Evolutionary conservation across 2,888 invertebrate genomes (phyloP).

Genomic region (Oscheius myriophilus): DNA sequence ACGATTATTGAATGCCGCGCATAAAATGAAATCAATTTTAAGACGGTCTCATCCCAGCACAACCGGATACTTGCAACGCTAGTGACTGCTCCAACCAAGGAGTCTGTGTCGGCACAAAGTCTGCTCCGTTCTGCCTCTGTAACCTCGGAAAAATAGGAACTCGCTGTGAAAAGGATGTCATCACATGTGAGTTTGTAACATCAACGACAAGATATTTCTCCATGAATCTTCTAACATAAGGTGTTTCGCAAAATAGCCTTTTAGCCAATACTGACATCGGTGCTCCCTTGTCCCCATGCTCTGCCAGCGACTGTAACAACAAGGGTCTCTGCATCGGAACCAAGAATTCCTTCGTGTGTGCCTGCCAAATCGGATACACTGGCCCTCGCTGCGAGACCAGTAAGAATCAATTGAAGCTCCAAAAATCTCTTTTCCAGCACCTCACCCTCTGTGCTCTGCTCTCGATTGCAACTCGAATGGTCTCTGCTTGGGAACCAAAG

Average conservation of each 20-base stretch:
- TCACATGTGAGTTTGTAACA: constrained; percentile 7
- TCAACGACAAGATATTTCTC: too few relatives aligned
- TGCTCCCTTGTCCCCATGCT: constrained; percentile 55
- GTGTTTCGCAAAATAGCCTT: not conserved
- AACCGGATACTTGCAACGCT: constrained; percentile 40
- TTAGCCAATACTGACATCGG: constrained; percentile 45
- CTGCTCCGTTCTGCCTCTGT: constrained; percentile 79
- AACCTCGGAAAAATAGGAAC: constrained; percentile 57
- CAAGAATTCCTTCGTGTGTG: constrained; percentile 55
- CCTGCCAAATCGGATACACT: constrained; percentile 56
- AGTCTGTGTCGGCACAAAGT: constrained; percentile 58
- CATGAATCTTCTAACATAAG: too few relatives aligned
- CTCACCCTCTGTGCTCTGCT: constrained; percentile 53
- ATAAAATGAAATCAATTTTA: not conserved
- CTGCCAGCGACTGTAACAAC: constrained; percentile 61
- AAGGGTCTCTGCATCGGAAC: constrained; percentile 61
- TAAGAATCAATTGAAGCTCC: constrained; percentile 8
- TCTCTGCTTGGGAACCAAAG: constrained; percentile 58
- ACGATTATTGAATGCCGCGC: not conserved
- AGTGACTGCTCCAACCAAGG: constrained; percentile 58
- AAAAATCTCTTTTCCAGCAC: constrained; percentile 32
- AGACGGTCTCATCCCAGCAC: constrained; percentile 8
- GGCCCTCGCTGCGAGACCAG: constrained; percentile 51
- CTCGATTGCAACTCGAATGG: constrained; percentile 62
- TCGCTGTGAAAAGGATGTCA: constrained; percentile 44